A percentile compares a stretch with the other conserved stretches of the same genome.
These are phyloP conservation scores for Druon quercuslanigerum DNA, from an alignment of 1,140 invertebrate species.

Conservation along the genomic window DNA sequence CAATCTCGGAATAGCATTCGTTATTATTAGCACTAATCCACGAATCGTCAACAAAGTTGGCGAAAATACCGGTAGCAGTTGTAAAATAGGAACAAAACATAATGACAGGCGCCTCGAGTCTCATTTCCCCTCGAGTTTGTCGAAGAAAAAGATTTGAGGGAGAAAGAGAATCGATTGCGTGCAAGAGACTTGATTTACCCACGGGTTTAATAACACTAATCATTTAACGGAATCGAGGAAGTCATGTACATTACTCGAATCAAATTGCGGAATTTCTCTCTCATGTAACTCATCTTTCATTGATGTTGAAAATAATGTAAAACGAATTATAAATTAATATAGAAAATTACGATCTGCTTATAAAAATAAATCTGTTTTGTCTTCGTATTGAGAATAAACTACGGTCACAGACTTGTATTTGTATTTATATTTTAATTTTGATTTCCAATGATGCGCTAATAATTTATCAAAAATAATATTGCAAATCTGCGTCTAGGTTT, in stretches of 20 bases:
- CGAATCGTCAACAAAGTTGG: background rate
- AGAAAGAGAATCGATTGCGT: slow-evolving; percentile 25
- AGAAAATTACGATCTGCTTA: too few relatives aligned
- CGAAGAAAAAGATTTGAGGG: background rate
- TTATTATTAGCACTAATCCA: slow-evolving; percentile 9
- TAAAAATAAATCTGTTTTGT: too few relatives aligned
- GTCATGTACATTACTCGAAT: background rate
- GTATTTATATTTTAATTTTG: too few relatives aligned
- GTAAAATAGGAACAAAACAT: slow-evolving; percentile 25
- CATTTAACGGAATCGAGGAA: slow-evolving; percentile 20
- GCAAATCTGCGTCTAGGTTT: too few relatives aligned
- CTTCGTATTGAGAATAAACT: too few relatives aligned
- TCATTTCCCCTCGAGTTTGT: slow-evolving; percentile 3
- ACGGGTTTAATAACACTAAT: slow-evolving; percentile 6
- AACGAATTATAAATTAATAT: background rate
- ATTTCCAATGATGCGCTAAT: too few relatives aligned
- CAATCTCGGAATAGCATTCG: slow-evolving; percentile 9
- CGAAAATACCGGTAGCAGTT: slow-evolving; percentile 3
- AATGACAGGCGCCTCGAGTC: slow-evolving; percentile 28
- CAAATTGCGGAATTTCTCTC: slow-evolving; percentile 3
- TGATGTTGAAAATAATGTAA: background rate
- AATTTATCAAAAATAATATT: too few relatives aligned
- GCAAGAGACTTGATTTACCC: slow-evolving; percentile 21
- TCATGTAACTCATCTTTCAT: slow-evolving; percentile 9
- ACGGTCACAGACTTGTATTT: too few relatives aligned